A percentile compares a stretch with the other conserved stretches of the same genome.
Evolutionary conservation across 2,797 vertebrate genomes (phyloP).

Genomic region (Synanceia verrucosa): DNA sequence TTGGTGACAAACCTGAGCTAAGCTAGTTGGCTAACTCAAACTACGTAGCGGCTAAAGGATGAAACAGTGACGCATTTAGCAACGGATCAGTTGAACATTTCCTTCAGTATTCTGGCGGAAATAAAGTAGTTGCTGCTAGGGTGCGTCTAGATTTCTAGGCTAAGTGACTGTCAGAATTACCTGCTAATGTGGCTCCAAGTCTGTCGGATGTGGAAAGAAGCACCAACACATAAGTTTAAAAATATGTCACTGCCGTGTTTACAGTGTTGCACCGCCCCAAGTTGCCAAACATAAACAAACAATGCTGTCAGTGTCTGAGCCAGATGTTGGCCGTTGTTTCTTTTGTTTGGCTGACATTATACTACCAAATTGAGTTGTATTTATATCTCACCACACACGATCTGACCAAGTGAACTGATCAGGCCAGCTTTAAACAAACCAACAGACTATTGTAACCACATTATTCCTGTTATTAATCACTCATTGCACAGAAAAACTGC

Average conservation of each 20-base stretch:
- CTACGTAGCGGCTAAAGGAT: not conserved
- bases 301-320: too few species aligned
- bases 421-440: not conserved
- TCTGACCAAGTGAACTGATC: not conserved
- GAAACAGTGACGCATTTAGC: not conserved
- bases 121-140: too few species aligned
- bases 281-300: not conserved
- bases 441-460: not conserved
- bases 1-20: not conserved
- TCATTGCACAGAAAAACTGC: not conserved
- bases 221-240: not conserved
- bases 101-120: too few species aligned
- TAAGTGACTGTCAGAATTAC: not conserved
- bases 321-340: too few species aligned
- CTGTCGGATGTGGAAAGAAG: not conserved
- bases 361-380: not conserved
- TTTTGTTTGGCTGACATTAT: not conserved
- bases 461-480: not conserved
- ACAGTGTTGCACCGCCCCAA: not conserved
- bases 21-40: not conserved
- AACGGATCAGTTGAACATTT: too few species aligned
- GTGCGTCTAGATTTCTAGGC: too few species aligned
- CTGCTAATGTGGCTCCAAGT: not conserved
- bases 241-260: not conserved
- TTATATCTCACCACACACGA: not conserved